Evolutionary conservation across 2,888 invertebrate genomes (phyloP), one percentile per base, ranked within the genome.

Genomic region (Hylaea fasciaria): DNA sequence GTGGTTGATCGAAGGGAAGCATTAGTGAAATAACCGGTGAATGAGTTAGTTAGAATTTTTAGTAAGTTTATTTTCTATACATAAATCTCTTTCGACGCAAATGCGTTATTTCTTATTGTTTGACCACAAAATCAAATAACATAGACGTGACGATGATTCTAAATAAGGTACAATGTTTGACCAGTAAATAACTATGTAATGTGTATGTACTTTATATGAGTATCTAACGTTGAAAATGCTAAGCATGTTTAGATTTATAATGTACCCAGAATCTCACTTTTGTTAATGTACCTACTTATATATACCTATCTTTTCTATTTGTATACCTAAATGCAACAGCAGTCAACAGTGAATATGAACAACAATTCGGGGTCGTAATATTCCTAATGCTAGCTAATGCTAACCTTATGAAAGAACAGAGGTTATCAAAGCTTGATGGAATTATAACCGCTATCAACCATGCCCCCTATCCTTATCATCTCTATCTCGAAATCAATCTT

Each of bases 401-500:
- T 22, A 22, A 22, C 22, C 5, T 22, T 2, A 22, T 22, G 22
- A 22, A 22, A 22, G 22, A 55, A 50, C 50, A 48, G 45, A 43
- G 29, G 45, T 48, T 41, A 51, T 43, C 43, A 55, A 45, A 37
- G 12, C 46, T 43, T 46, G 40, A 50, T 11, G 22, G 39, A 61
- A 52, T 46, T 40, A 16, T 50, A 57, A 44, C 40, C 12, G 43
- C 37, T 58, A 57, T 51, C 11, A 48, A 13, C 37, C 37, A 16
- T 51, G 17, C 22, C 47, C 16, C 29, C n/a, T n/a, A n/a, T 29
- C 29, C 51, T 51, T 57, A 57, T 47, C 43, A 53, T 44, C 13
- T 14, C 37, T 35, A 58, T 39, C 57, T 35, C 39, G 41, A 46
- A 51, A 35, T 57, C 39, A 12, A 57, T 57, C 57, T 57, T 43